phyloP scores from a whole-genome alignment of 2,888 invertebrate genomes.

The Troides aeacus region DNA sequence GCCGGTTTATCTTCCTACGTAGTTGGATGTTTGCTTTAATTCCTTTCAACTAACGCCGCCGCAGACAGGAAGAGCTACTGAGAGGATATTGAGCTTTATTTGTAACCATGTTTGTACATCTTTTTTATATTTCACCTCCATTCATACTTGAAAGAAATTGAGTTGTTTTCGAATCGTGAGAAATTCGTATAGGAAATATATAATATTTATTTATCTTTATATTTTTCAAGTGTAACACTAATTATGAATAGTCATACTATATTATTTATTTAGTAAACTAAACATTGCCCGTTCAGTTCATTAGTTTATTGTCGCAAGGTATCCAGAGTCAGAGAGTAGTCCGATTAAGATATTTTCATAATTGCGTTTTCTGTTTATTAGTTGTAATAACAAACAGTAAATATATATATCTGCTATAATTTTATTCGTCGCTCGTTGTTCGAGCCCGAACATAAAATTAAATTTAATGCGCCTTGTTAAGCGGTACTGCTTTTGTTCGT shows the following conservation, averaged over 20 bases:
- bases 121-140: background rate
- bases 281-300: too few relatives aligned
- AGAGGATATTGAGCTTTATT: conserved; percentile 16
- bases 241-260: too few relatives aligned
- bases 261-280: too few relatives aligned
- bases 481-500: conserved; percentile 19
- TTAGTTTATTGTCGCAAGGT: too few relatives aligned
- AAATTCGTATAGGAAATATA: background rate
- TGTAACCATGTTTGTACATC: conserved; percentile 10
- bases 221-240: too few relatives aligned
- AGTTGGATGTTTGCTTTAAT: conserved; percentile 57
- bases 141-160: background rate
- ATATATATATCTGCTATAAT: conserved; percentile 8
- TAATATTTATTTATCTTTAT: too few relatives aligned
- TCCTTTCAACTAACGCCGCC: conserved; percentile 44
- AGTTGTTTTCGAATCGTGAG: background rate
- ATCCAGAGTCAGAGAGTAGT: too few relatives aligned
- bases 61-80: conserved; percentile 30
- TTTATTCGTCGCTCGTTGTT: conserved; percentile 2
- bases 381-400: conserved; percentile 6
- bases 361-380: conserved; percentile 5
- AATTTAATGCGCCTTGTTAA: conserved; percentile 25
- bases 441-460: conserved; percentile 12
- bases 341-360: conserved; percentile 1
- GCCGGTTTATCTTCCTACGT: conserved; percentile 57